These are phyloP conservation scores for Halotydeus destructor DNA, from an alignment of 1,140 invertebrate genomes.

Conservation along the genomic window DNA sequence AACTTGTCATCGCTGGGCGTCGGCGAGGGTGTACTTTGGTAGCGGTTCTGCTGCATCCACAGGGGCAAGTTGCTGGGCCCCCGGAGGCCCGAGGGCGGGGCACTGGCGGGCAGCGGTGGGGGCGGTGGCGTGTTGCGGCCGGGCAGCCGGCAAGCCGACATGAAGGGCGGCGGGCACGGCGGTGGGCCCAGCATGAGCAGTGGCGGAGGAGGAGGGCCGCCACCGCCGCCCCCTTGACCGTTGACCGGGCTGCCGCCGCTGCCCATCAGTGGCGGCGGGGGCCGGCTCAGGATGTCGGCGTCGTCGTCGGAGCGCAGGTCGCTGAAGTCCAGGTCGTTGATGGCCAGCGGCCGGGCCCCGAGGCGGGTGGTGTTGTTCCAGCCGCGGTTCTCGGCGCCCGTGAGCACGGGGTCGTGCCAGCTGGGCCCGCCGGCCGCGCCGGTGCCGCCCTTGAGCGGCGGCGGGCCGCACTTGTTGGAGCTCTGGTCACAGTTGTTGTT, in stretches of 20 bases:
- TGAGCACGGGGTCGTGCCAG: not conserved
- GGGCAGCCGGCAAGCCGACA: too few species aligned
- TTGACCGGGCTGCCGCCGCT: not conserved
- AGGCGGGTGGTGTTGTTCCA: too few species aligned
- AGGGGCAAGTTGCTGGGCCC: not conserved
- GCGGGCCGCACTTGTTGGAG: not conserved
- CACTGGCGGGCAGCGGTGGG: conserved; percentile 1
- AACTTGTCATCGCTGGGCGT: conserved; percentile 1
- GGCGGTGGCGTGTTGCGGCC: too few species aligned
- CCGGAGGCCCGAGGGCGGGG: conserved; percentile 20
- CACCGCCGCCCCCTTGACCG: too few species aligned
- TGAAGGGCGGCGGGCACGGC: too few species aligned
- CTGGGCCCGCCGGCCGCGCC: not conserved
- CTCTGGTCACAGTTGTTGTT: not conserved
- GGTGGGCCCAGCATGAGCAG: too few species aligned
- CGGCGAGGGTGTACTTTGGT: conserved; percentile 10
- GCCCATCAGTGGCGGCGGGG: not conserved
- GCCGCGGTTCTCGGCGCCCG: too few species aligned
- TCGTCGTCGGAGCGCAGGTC: conserved; percentile 56
- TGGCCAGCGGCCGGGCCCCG: conserved; percentile 47
- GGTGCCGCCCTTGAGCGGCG: not conserved
- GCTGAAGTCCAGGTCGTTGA: conserved; percentile 91
- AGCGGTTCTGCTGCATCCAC: not conserved
- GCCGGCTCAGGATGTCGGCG: conserved; percentile 15
- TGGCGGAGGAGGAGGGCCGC: conserved; percentile 23